Evolutionary conservation across 2,113 vertebrate species (phyloP).

Genomic region (Halcyon senegalensis): DNA sequence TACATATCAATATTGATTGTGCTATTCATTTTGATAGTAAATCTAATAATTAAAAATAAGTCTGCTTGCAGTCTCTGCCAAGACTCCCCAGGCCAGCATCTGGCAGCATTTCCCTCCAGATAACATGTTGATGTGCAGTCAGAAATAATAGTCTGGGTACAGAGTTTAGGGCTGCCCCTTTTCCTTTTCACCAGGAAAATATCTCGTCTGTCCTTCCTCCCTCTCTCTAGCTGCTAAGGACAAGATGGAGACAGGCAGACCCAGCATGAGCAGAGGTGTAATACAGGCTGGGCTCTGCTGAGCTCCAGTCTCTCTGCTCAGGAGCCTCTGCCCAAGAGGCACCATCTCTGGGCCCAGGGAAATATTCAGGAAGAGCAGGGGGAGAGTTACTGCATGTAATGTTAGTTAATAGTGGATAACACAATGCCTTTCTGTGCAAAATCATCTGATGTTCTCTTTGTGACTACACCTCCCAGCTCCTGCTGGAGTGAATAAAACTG

Average conservation of each 20-base stretch:
- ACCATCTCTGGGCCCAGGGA: neutral
- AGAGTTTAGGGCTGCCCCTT: neutral
- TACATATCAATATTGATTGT: slow-evolving; percentile 60
- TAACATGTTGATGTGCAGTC: neutral
- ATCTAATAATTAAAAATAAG: slow-evolving; percentile 19
- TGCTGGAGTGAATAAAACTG: neutral
- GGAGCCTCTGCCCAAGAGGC: neutral
- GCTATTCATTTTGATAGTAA: slow-evolving; percentile 60
- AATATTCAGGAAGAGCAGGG: neutral
- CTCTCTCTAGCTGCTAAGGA: neutral
- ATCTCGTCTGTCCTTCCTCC: neutral
- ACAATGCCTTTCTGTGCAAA: rapidly evolving
- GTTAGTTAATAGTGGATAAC: neutral
- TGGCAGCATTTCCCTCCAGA: slow-evolving; percentile 25
- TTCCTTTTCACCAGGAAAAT: neutral
- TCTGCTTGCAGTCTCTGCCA: slow-evolving; percentile 14
- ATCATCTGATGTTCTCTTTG: neutral
- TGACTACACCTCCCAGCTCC: neutral
- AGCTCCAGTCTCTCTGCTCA: neutral
- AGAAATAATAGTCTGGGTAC: neutral
- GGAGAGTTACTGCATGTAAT: neutral
- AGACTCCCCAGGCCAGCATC: neutral
- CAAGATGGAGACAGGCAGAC: neutral
- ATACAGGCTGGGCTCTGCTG: neutral
- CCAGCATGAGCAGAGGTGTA: neutral